Evolutionary conservation across 2,797 vertebrate species (phyloP).

Genomic region (Somateria mollissima): DNA sequence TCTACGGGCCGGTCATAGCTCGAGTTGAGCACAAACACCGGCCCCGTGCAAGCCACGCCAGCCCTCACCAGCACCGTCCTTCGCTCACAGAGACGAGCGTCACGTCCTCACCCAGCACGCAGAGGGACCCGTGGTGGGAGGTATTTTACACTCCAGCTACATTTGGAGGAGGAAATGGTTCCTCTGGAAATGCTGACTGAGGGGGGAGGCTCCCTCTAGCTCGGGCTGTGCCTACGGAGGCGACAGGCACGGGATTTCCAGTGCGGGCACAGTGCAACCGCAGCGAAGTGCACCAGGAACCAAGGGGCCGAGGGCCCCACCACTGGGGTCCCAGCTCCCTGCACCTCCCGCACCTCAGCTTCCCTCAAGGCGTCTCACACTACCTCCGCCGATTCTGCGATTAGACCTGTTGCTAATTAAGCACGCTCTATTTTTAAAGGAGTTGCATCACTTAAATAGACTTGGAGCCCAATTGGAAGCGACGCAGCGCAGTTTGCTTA

Average conservation of each 20-base stretch:
- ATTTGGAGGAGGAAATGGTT: not conserved
- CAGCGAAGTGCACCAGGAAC: rapidly evolving
- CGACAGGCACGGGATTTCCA: not conserved
- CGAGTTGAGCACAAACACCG: not conserved
- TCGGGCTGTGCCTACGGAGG: not conserved
- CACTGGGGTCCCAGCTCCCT: rapidly evolving
- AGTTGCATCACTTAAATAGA: not conserved
- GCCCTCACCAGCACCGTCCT: not conserved
- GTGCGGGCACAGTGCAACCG: not conserved
- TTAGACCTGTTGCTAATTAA: not conserved
- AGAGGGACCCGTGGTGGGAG: rapidly evolving
- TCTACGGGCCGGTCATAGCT: not conserved
- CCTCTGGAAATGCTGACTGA: not conserved
- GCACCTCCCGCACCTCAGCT: not conserved
- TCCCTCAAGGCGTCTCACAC: not conserved
- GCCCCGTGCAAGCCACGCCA: not conserved
- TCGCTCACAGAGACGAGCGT: rapidly evolving
- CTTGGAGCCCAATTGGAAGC: not conserved
- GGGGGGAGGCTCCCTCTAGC: not conserved
- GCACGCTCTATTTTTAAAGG: not conserved
- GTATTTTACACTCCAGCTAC: not conserved
- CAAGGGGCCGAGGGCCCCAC: not conserved
- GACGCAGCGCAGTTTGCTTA: not conserved
- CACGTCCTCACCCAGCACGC: not conserved
- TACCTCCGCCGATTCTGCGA: not conserved